phyloP scores from a whole-genome alignment of 1,140 invertebrate genomes.

The Andrena cerasifolii region DNA sequence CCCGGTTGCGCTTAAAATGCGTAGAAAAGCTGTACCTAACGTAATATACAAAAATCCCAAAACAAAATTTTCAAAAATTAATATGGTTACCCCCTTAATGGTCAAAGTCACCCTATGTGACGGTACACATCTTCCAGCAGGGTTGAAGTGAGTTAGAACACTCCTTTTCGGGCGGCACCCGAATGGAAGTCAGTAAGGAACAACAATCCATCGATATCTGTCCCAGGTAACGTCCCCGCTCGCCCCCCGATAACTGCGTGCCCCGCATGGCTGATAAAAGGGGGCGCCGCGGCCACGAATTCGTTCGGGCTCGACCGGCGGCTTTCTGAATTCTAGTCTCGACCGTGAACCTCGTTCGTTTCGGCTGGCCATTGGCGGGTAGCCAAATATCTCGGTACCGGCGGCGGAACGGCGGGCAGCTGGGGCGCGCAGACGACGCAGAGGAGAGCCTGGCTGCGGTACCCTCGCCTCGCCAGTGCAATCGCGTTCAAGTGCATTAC shows the following conservation, averaged over 20 bases:
- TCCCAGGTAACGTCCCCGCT: too few species aligned
- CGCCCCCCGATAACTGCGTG: slow-evolving; percentile 3
- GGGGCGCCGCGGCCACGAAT: neutral
- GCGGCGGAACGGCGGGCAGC: slow-evolving; percentile 18
- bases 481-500: slow-evolving; percentile 35
- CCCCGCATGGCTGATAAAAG: neutral
- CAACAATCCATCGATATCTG: too few species aligned
- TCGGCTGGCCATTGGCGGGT: slow-evolving; percentile 43
- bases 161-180: too few species aligned
- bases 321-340: slow-evolving; percentile 42
- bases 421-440: slow-evolving; percentile 17
- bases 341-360: slow-evolving; percentile 61
- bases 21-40: too few species aligned
- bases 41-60: too few species aligned
- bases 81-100: too few species aligned
- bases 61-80: too few species aligned
- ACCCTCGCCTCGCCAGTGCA: slow-evolving; percentile 2
- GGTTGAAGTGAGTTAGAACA: too few species aligned
- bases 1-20: too few species aligned
- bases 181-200: too few species aligned
- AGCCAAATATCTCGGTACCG: slow-evolving; percentile 53
- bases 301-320: neutral
- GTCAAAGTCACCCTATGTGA: too few species aligned
- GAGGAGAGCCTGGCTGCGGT: neutral
- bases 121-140: too few species aligned